Evolutionary conservation across 2,888 invertebrate genomes (phyloP).

Genomic region (Hyposoter dolosus): DNA sequence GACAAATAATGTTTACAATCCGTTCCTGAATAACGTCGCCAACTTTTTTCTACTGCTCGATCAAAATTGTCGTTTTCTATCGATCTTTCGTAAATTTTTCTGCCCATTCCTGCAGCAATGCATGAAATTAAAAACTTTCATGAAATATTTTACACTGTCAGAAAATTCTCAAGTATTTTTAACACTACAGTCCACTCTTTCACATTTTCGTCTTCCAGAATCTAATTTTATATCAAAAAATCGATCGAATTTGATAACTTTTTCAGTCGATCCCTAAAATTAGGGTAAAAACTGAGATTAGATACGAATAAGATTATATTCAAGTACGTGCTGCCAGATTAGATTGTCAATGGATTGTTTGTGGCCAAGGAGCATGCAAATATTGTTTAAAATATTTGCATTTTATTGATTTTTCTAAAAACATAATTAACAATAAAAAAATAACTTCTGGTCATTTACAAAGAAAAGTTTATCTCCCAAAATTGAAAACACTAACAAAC

Average conservation of each 20-base stretch:
- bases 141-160: not conserved
- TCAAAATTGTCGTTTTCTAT: not conserved
- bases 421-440: not conserved
- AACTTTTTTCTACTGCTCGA: not conserved
- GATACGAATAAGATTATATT: not conserved
- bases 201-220: not conserved
- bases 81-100: not conserved
- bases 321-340: not conserved
- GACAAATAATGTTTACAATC: not conserved
- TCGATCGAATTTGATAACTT: not conserved
- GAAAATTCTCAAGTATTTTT: not conserved
- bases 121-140: not conserved
- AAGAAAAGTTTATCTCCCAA: no score
- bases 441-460: not conserved
- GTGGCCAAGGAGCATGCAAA: not conserved
- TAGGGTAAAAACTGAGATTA: not conserved
- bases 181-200: not conserved
- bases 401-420: not conserved
- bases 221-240: not conserved
- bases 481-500: no score
- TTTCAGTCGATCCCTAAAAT: not conserved
- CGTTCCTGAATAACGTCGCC: not conserved
- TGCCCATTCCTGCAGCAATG: not conserved
- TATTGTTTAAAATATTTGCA: not conserved
- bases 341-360: not conserved